Evolutionary conservation across 2,888 invertebrate species (phyloP).

Genomic region (Lampropteryx suffumata): DNA sequence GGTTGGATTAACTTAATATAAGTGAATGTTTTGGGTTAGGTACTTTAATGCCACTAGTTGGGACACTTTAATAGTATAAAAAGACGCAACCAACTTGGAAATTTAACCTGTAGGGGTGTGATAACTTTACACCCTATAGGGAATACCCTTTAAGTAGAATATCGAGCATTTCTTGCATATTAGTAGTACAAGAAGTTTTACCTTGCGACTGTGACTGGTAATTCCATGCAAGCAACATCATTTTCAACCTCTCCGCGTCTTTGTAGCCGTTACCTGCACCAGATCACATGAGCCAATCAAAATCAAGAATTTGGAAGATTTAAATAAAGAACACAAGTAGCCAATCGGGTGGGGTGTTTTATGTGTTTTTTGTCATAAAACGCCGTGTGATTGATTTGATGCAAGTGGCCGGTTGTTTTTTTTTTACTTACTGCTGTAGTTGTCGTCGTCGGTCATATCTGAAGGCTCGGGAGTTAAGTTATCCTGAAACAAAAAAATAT

Average conservation of each 20-base stretch:
- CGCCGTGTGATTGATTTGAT: constrained; percentile 75
- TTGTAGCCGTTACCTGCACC: constrained; percentile 84
- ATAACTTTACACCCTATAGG: too few species aligned
- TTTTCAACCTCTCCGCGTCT: constrained; percentile 93
- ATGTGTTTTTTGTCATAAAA: constrained; percentile 52
- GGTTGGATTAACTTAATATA: too few species aligned
- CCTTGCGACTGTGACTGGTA: constrained; percentile 90
- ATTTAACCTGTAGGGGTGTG: too few species aligned
- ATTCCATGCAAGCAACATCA: constrained; percentile 95
- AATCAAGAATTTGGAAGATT: constrained; percentile 57
- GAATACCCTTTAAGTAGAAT: too few species aligned
- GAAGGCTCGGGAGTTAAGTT: constrained; percentile 87
- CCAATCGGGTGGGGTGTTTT: constrained; percentile 33
- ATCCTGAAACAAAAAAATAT: constrained; percentile 83
- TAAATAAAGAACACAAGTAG: constrained; percentile 26
- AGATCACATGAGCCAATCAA: constrained; percentile 79
- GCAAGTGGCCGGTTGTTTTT: constrained; percentile 65
- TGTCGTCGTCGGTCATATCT: constrained; percentile 88
- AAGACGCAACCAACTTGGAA: too few species aligned
- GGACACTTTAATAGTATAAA: too few species aligned
- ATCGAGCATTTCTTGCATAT: too few species aligned
- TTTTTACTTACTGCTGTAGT: constrained; percentile 85
- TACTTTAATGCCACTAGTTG: too few species aligned
- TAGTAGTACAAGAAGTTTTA: too few species aligned
- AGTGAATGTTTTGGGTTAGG: too few species aligned